Evolutionary conservation across 1,140 invertebrate genomes (phyloP).

Genomic region (Helicoverpa zea): DNA sequence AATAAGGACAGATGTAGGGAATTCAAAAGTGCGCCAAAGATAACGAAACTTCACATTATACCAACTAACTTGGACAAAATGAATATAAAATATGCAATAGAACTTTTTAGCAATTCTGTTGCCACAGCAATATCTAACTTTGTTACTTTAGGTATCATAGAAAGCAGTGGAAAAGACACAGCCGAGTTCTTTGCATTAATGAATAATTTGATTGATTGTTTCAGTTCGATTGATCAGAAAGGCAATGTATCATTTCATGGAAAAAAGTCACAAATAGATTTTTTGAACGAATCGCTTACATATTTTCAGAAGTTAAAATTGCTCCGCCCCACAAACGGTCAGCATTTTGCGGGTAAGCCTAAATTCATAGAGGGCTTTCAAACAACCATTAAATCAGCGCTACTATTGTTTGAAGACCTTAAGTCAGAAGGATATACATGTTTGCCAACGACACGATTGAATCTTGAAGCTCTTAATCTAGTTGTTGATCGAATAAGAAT

Average conservation of each 20-base stretch:
- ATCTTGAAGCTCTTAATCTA: not conserved
- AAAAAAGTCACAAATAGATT: not conserved
- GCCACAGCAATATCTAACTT: not conserved
- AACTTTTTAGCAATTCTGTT: not conserved
- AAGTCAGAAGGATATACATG: not conserved
- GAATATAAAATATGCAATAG: not conserved
- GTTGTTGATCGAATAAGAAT: not conserved
- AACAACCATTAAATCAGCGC: not conserved
- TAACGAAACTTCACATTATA: not conserved
- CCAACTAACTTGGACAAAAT: not conserved
- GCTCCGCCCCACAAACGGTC: too few relatives aligned
- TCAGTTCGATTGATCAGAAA: not conserved
- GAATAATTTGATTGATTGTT: slow-evolving; percentile 13
- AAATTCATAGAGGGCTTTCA: not conserved
- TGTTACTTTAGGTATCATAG: not conserved
- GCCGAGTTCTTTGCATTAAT: not conserved
- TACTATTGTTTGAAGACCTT: not conserved
- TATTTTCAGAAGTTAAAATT: not conserved
- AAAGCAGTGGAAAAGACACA: not conserved
- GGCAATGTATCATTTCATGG: not conserved
- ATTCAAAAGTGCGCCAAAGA: not conserved
- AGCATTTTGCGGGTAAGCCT: not conserved
- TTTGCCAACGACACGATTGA: not conserved
- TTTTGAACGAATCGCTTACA: not conserved
- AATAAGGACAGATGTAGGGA: not conserved